Conservation (phyloP, 2,888 invertebrate species). For the Yponomeuta evonymella region DNA sequence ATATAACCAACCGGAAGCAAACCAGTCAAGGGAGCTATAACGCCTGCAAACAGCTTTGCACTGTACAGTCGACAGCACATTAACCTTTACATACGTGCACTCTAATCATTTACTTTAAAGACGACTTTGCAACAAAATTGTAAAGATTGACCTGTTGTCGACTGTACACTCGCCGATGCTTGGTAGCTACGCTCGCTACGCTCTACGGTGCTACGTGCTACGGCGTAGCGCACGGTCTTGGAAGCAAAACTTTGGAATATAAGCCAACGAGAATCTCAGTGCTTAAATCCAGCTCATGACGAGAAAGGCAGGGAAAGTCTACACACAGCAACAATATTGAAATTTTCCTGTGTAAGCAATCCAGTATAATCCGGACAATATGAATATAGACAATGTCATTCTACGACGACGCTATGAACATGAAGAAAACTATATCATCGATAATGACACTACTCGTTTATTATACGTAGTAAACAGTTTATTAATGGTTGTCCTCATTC, state of each 20-base stretch:
- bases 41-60: slow-evolving; percentile 34
- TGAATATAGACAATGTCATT: neutral
- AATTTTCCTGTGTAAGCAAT: neutral
- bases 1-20: slow-evolving; percentile 24
- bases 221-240: slow-evolving; percentile 2
- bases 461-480: neutral
- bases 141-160: neutral
- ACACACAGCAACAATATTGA: neutral
- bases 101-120: too few relatives aligned
- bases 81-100: too few relatives aligned
- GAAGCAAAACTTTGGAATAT: neutral
- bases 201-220: neutral
- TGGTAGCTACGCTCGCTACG: neutral
- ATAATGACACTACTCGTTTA: neutral
- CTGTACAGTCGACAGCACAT: neutral
- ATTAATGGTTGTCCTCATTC: neutral
- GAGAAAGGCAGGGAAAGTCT: too few relatives aligned
- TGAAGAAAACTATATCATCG: neutral
- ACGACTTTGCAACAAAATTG: too few relatives aligned
- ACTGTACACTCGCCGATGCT: neutral
- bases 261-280: neutral
- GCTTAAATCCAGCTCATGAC: too few relatives aligned
- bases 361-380: neutral
- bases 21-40: slow-evolving; percentile 35
- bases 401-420: neutral